Base-by-base conservation (phyloP, 2,888 invertebrate species). In the Homarus gammarus region DNA sequence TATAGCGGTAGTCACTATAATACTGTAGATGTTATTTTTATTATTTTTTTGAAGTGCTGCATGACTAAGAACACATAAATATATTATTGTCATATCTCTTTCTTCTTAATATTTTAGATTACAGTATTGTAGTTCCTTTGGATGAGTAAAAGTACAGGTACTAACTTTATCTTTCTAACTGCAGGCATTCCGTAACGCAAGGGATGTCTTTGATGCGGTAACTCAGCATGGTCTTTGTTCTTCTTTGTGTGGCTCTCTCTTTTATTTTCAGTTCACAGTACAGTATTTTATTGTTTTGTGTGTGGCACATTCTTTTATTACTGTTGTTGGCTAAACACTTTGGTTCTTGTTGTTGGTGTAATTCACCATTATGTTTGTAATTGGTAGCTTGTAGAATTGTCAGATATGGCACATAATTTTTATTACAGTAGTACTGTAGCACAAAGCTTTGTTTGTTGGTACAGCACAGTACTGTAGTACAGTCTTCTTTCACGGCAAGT, bases 121-220 rank as follows among this genome's bases (percentile, higher is more conserved):
- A 44, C 22, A 75, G 40, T 75, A 33, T 2, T 38, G 10, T 68
- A 22, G n/a, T 38, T n/a, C 44, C 1, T 44, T 31, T 31, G 15
- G 12, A 44, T 27, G 3, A 31, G 27, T 36, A 44, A 36, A 49
- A n/a, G 0, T 40, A 75, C 40, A 49, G 22, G 0, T 40, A 75
- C 40, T 75, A 75, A 75, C 18, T 49, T 15, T 44, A 3, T 1
- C 40, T 79, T 84, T 61, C 51, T 84, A 70, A 36, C 70, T 18
- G 40, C 89, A 89, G 89, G 89, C 84, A 31, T 89, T 89, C 49
- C 79, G 89, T n/a, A 89, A 85, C 38, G 89, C 89, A n/a, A 79
- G 89, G 73, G 85, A 89, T 72, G 89, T 85, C 81, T 89, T 75
- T 85, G 89, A 89, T 89, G 79, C 75, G 89, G 89, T 89, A 89